Evolutionary conservation across 64 coral and sea anemone species (phyloP), one percentile per base, ranked within the genome.

Genomic region (Orbicella faveolata): DNA sequence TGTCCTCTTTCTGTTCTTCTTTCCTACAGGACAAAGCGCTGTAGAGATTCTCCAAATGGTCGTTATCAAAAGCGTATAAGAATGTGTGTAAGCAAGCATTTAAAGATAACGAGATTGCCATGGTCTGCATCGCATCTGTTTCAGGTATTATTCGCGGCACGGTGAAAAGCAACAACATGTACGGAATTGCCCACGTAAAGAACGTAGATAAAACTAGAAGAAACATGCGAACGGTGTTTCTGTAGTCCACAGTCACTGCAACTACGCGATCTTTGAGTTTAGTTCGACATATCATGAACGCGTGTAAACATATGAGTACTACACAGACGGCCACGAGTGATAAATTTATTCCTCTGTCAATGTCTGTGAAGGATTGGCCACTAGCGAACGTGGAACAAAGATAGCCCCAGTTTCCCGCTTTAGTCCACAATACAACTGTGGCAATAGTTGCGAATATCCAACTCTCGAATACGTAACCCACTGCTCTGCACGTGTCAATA

Each of bases 31-130:
- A 88, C 33, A 97, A 65, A 17, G 95, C 89, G 30, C 88, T 91
- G 72, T 97, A 97, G 0, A 97, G 90, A 76, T 94, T 90, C 72
- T 94, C 95, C 13, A 97, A 36, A 73, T 94, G 68, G 36, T 97
- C 95, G 65, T 97, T 97, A 51, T 97, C 95, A 9, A 94, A 97
- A 14, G 95, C 81, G 82, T 94, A 97, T 39, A 97, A 73, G 89
- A 97, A 97, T 12, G 95, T 89, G 51, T 97, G 95, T 34, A 97
- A 81, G 59, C 95, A 97, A 30, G 95, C 88, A 61, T 97, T 97
- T 34, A 97, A 30, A 44, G 95, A 87, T 54, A 97, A 55, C 6
- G 95, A 87, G 64, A 97, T 94, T 52, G 95, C 92, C 79, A 94
- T 79, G 1, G 88, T 91, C 26, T 93, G 92, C 88, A 93, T 97